phyloP scores from a whole-genome alignment of 1,140 invertebrate species.

The Hydropsyche tenuis region DNA sequence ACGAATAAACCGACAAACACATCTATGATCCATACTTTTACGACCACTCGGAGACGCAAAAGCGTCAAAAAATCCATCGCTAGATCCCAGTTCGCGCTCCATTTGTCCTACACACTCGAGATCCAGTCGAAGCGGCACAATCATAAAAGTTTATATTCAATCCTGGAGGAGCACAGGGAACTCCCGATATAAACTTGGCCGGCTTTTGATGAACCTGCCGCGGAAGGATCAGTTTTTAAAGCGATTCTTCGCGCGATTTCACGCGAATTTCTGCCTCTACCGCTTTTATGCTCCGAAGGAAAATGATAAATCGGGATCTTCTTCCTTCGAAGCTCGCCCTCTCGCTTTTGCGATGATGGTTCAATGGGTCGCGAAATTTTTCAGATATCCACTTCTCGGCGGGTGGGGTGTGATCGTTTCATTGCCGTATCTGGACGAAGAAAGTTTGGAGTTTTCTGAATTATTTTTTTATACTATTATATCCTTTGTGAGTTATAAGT shows the following conservation, averaged over 20 bases:
- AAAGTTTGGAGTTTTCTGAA: not conserved
- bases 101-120: slow-evolving; percentile 33
- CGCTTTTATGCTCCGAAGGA: not conserved
- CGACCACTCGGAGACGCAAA: not conserved
- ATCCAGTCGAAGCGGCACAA: not conserved
- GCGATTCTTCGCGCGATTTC: slow-evolving; percentile 29
- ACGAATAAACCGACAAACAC: not conserved
- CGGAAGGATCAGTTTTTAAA: slow-evolving; percentile 3
- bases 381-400: not conserved
- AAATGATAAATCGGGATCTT: too few relatives aligned
- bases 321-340: not conserved
- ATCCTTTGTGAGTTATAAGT: not conserved
- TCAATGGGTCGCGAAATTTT: slow-evolving; percentile 14
- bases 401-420: too few relatives aligned
- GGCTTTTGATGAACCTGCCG: not conserved
- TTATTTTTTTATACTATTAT: not conserved
- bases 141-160: slow-evolving; percentile 37
- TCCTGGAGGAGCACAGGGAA: not conserved
- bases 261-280: slow-evolving; percentile 8
- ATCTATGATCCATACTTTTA: not conserved
- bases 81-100: not conserved
- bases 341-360: not conserved
- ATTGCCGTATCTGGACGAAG: not conserved
- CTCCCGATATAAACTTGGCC: not conserved
- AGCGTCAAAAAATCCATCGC: not conserved